Evolutionary conservation across 2,888 invertebrate genomes (phyloP), one percentile per base, ranked within the genome.

Genomic region (Thyatira batis): DNA sequence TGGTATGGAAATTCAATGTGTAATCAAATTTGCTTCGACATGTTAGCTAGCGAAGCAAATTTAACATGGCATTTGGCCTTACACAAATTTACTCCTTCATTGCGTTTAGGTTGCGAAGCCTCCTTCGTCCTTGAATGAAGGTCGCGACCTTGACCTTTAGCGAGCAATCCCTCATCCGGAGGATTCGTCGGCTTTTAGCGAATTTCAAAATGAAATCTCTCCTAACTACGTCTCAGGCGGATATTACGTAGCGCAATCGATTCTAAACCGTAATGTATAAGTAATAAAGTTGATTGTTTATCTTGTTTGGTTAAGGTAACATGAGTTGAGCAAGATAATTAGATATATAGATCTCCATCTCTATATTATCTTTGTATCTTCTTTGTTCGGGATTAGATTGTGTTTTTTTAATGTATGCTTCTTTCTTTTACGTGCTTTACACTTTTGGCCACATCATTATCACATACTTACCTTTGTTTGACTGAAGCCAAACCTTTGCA

Each of bases 121-220:
- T 28, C 27, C 27, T 51, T 54, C 49, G 56, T 56, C 56, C 60
- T 55, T 57, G 50, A 3, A 17, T 23, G 54, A 60, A 60, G 60
- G 60, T 55, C 57, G 28, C 49, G 61, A 20, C 61, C 61, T 61
- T 61, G 59, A 61, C 57, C 58, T 61, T 49, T 45, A 6, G 27
- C 27, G n/a, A 30, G 28, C 49, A 50, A 52, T 48, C 45, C 52
- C 50, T 50, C 55, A 48, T 45, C 53, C 45, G 53, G 60, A 52
- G 33, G 49, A 50, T 45, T 33, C 30, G 28, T 27, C 23, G 39
- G n/a, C 50, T 39, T 50, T 53, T 33, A 50, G 46, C 33, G 23
- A 23, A 50, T 46, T 50, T 44, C 23, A 2, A 44, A 52, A 52
- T 51, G 43, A 52, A 21, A 13, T 50, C 33, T 33, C 33, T 33